A percentile compares a stretch with the other conserved stretches of the same genome.
phyloP scores from a whole-genome alignment of 2,797 vertebrate species.

The Aphelocoma californica region DNA sequence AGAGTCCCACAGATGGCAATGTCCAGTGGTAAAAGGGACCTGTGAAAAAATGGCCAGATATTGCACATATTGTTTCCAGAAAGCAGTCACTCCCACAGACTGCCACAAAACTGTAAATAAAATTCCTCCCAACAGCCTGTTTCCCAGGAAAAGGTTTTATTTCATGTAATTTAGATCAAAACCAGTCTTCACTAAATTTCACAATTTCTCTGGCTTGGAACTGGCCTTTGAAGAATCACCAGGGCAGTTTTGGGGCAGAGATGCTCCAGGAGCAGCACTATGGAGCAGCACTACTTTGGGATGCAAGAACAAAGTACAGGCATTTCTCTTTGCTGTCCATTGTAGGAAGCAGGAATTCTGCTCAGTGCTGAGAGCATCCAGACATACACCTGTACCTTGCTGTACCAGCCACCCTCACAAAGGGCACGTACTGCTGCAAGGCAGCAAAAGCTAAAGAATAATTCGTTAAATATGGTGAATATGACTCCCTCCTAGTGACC shows the following conservation, averaged over 20 bases:
- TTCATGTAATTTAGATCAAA: neutral
- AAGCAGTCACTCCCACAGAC: neutral
- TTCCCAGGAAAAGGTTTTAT: neutral
- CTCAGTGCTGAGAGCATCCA: neutral
- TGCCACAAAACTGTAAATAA: neutral
- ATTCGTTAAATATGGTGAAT: neutral
- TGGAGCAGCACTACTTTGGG: accelerated
- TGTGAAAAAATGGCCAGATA: neutral
- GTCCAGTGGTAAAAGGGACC: accelerated
- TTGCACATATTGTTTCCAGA: neutral
- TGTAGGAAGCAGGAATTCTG: neutral
- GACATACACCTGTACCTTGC: accelerated
- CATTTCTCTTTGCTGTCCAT: neutral
- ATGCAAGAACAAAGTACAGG: neutral
- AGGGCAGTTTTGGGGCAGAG: neutral
- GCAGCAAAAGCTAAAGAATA: neutral
- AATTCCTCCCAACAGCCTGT: neutral
- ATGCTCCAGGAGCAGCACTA: neutral
- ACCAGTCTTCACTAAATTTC: neutral
- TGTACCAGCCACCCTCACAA: neutral
- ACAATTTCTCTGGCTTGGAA: neutral
- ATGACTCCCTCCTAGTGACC: neutral
- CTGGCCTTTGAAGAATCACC: neutral
- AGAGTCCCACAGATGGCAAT: accelerated
- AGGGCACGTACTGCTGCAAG: accelerated